Percentiles rank a stretch among this genome's conserved stretches.
Conservation (phyloP, 2,113 vertebrate genomes). For the Dicerorhinus sumatrensis region DNA sequence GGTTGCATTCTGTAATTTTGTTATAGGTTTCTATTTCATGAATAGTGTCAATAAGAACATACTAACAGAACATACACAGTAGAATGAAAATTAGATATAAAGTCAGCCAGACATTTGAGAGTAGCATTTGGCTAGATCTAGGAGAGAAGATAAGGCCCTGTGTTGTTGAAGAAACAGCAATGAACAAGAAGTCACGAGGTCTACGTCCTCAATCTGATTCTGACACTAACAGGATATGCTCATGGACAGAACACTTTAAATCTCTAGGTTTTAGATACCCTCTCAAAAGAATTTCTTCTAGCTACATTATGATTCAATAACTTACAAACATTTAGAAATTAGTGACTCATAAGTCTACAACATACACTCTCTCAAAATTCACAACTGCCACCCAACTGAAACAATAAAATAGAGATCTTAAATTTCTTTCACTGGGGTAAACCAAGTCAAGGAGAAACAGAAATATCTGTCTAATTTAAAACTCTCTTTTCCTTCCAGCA, state of each 20-base stretch:
- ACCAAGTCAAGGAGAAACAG: background rate
- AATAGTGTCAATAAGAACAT: background rate
- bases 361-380: background rate
- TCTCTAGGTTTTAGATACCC: background rate
- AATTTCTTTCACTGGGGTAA: background rate
- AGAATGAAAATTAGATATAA: background rate
- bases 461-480: slow-evolving; percentile 18
- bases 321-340: background rate
- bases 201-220: background rate
- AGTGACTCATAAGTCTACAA: background rate
- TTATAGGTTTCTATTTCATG: background rate
- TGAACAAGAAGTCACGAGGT: background rate
- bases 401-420: background rate
- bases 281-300: background rate
- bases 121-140: background rate
- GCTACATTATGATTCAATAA: background rate
- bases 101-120: background rate
- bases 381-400: background rate
- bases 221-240: background rate
- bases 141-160: background rate
- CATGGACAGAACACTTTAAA: background rate
- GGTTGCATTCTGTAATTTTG: background rate
- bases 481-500: background rate
- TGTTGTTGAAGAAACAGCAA: background rate
- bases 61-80: background rate